Evolutionary conservation across 2,888 invertebrate species (phyloP), one percentile per base, ranked within the genome.

Genomic region (Adelognathus sp.): DNA sequence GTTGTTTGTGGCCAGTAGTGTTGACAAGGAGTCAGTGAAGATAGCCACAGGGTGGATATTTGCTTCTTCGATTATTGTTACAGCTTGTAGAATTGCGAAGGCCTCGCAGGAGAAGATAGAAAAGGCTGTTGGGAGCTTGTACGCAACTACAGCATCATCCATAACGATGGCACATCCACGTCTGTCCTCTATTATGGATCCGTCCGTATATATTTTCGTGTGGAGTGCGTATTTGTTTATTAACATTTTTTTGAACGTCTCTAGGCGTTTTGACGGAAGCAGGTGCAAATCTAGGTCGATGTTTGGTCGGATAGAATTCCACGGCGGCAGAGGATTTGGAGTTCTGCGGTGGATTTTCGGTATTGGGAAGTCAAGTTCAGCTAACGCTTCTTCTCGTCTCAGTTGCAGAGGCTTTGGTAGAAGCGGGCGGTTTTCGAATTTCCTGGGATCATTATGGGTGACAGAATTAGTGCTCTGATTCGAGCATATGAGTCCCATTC

Each of bases 71-170:
- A 70, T 21, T n/a, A 39, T 16, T 14, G 29, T 11, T 7, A 72
- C 2, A 21, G 63, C 50, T 14, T 18, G 9, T 11, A 11, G 18
- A 27, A 64, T 44, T 58, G 27, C 60, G 21, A n/a, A 39, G 5
- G 39, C 27, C 31, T 61, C 50, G 21, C 60, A 61, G 21, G 61
- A 71, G 36, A 52, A 21, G 14, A 70, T 50, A 2, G 67, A 29
- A 44, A 18, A 36, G 4, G 21, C 24, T 3, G n/a, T 44, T 9
- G 3, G 46, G 11, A 71, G 41, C 60, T 21, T 71, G 29, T n/a
- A 60, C 21, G 21, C 33, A 9, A 52, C 5, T 27, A n/a, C 52
- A 18, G 27, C 29, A 5, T 52, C n/a, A 11, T 14, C 52, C 11
- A 52, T n/a, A 5, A 29, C 5, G 5, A 52, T 27, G 5, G 52